These are phyloP conservation scores for Acanthopagrus latus DNA, from an alignment of 2,797 vertebrate species.

Conservation along the genomic window DNA sequence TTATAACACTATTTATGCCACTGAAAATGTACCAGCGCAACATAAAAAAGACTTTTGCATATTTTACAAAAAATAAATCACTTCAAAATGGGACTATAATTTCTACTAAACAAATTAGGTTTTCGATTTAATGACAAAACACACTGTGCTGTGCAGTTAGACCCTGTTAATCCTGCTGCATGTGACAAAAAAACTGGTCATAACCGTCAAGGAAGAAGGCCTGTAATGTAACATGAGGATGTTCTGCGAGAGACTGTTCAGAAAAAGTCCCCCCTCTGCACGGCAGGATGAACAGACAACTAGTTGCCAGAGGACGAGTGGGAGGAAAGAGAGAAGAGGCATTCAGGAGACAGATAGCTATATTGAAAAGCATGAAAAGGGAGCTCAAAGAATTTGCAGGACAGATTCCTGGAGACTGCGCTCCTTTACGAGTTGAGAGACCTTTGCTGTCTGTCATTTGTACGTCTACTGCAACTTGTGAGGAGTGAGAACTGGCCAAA, in stretches of 20 bases:
- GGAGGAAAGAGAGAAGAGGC: constrained; percentile 46
- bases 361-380: constrained; percentile 47
- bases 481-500: constrained; percentile 48
- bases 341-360: constrained; percentile 36
- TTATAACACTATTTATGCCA: constrained; percentile 46
- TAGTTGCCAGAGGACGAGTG: constrained; percentile 50
- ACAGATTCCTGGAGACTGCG: constrained; percentile 50
- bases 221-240: constrained; percentile 42
- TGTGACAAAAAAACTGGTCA: constrained; percentile 17
- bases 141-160: constrained; percentile 8
- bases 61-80: constrained; percentile 46
- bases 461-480: constrained; percentile 53
- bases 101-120: constrained; percentile 36
- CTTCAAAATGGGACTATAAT: constrained; percentile 29
- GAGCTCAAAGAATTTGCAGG: constrained; percentile 42
- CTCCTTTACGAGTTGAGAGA: constrained; percentile 47
- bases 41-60: constrained; percentile 47
- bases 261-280: constrained; percentile 31
- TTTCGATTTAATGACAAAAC: constrained; percentile 23
- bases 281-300: constrained; percentile 38
- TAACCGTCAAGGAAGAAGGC: constrained; percentile 18
- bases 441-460: constrained; percentile 52
- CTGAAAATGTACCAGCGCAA: constrained; percentile 59
- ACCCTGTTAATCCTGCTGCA: constrained; percentile 18
- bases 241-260: constrained; percentile 22